phyloP scores from a whole-genome alignment of 2,113 vertebrate species.

The Corythoichthys haematopterus region DNA sequence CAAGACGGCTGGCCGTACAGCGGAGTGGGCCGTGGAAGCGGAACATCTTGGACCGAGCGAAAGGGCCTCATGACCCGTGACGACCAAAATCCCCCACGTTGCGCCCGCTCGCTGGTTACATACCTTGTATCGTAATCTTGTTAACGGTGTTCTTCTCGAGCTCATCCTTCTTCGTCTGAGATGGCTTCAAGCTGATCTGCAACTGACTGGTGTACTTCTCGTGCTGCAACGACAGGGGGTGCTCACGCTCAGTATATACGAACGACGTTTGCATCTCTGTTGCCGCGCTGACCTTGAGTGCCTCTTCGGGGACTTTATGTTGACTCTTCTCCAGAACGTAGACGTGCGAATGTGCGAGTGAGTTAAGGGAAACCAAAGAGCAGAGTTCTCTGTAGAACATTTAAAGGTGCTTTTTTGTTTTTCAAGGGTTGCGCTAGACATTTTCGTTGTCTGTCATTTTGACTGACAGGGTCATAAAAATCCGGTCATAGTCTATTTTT shows the following conservation, averaged over 20 bases:
- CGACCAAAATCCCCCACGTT: not conserved
- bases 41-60: conserved; percentile 67
- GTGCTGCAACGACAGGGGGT: conserved; percentile 72
- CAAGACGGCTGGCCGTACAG: conserved; percentile 94
- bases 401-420: no score
- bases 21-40: conserved; percentile 78
- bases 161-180: conserved; percentile 66
- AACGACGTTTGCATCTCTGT: not conserved
- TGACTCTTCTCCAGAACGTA: conserved; percentile 90
- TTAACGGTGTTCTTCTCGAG: conserved; percentile 75
- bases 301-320: conserved; percentile 95
- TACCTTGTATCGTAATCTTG: conserved; percentile 63
- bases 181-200: conserved; percentile 78
- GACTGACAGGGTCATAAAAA: no score
- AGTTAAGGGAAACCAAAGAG: conserved; percentile 66
- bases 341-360: conserved; percentile 82
- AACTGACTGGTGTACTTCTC: conserved; percentile 97
- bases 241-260: not conserved
- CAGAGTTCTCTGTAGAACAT: no score
- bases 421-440: no score
- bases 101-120: no score
- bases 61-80: not conserved
- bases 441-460: no score
- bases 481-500: no score
- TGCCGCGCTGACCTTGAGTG: conserved; percentile 78